A percentile compares a stretch with the other conserved stretches of the same genome.
Evolutionary conservation across 2,113 vertebrate genomes (phyloP).

Genomic region (Ovis canadensis): DNA sequence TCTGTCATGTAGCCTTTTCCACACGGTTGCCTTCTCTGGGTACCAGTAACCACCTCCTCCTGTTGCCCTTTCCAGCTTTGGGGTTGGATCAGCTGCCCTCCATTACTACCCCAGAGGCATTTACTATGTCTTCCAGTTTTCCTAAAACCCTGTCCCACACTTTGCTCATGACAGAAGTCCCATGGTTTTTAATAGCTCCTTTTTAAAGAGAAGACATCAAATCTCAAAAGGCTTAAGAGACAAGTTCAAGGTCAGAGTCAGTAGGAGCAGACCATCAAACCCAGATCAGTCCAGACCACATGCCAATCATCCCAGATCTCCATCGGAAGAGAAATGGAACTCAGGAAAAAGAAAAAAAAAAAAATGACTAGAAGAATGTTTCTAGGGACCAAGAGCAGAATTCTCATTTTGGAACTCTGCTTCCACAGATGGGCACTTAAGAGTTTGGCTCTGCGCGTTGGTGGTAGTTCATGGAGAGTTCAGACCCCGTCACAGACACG

Average conservation of each 20-base stretch:
- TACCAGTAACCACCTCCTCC: background rate
- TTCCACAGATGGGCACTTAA: constrained; percentile 55
- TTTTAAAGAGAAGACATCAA: background rate
- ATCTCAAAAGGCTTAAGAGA: background rate
- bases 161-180: background rate
- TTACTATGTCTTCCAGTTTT: background rate
- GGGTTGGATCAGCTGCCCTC: background rate
- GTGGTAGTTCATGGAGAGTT: constrained; percentile 60
- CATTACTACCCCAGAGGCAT: background rate
- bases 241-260: background rate
- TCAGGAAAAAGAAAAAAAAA: background rate
- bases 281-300: background rate
- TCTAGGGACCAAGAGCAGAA: background rate
- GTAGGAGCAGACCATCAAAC: background rate
- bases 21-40: accelerated
- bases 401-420: background rate
- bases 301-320: background rate
- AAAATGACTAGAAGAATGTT: background rate
- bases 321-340: background rate
- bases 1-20: too few species aligned
- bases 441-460: constrained; percentile 21
- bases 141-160: background rate
- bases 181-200: background rate
- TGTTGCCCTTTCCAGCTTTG: background rate
- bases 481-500: constrained; percentile 37